Evolutionary conservation across 2,113 vertebrate genomes (phyloP).

Genomic region (Prunella himalayana): DNA sequence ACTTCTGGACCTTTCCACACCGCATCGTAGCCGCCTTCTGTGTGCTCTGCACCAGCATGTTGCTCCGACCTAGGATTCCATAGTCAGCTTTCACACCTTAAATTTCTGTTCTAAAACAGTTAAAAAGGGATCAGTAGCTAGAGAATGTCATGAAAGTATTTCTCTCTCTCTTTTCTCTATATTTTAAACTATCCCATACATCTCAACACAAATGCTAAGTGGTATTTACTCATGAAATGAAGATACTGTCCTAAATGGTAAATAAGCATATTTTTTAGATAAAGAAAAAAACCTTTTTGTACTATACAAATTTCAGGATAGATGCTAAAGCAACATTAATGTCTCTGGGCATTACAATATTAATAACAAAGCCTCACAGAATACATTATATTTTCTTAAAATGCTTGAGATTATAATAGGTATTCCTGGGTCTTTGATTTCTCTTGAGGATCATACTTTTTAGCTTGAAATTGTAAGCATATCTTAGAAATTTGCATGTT

Average conservation of each 20-base stretch:
- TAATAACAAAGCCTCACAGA: not conserved
- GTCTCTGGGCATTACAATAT: not conserved
- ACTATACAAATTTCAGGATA: not conserved
- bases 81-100: not conserved
- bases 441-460: not conserved
- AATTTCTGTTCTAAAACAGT: not conserved
- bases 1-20: not conserved
- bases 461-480: not conserved
- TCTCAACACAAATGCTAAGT: not conserved
- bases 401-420: not conserved
- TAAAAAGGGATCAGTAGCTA: not conserved
- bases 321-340: not conserved
- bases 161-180: not conserved
- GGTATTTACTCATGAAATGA: not conserved
- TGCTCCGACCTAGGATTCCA: not conserved
- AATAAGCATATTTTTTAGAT: not conserved
- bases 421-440: not conserved
- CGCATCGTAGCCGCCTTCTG: fast-evolving
- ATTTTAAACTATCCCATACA: not conserved
- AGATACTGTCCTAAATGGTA: not conserved
- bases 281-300: not conserved
- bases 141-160: not conserved
- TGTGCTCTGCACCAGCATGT: fast-evolving
- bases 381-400: not conserved
- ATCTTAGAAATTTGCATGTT: not conserved